phyloP scores from a whole-genome alignment of 2,888 invertebrate species.

The Pilophorus perplexus region DNA sequence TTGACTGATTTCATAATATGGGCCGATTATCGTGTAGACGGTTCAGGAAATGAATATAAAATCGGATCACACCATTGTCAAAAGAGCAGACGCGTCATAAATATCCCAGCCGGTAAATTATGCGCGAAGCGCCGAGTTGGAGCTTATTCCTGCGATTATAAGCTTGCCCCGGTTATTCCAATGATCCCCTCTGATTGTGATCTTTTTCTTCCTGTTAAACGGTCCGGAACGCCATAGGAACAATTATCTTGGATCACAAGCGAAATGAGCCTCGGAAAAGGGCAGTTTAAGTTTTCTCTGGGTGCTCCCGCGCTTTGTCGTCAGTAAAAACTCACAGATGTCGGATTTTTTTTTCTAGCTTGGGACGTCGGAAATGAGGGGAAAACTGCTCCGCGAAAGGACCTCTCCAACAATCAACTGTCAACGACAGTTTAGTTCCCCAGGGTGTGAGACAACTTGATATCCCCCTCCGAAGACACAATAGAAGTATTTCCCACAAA shows the following conservation, averaged over 20 bases:
- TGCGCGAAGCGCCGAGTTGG: too few relatives aligned
- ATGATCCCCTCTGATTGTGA: conserved; percentile 5
- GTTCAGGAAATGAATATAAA: too few relatives aligned
- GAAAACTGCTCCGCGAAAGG: too few relatives aligned
- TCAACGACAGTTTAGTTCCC: not conserved
- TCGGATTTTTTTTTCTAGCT: not conserved
- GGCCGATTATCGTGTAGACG: too few relatives aligned
- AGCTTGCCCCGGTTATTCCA: too few relatives aligned
- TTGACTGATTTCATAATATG: too few relatives aligned
- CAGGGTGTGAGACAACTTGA: not conserved
- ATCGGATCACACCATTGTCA: too few relatives aligned
- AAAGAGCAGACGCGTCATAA: too few relatives aligned
- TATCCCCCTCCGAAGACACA: not conserved
- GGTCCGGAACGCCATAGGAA: not conserved
- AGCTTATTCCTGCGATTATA: too few relatives aligned
- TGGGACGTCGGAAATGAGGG: too few relatives aligned
- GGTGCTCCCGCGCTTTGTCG: not conserved
- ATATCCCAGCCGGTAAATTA: too few relatives aligned
- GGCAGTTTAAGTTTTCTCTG: not conserved
- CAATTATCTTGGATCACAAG: too few relatives aligned
- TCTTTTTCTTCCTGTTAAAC: conserved; percentile 5
- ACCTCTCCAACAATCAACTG: not conserved
- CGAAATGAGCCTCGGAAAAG: not conserved
- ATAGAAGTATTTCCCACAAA: not conserved
- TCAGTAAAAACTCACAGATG: not conserved